Evolutionary conservation across 2,888 invertebrate genomes (phyloP).

Genomic region (Heliconius ethilla): DNA sequence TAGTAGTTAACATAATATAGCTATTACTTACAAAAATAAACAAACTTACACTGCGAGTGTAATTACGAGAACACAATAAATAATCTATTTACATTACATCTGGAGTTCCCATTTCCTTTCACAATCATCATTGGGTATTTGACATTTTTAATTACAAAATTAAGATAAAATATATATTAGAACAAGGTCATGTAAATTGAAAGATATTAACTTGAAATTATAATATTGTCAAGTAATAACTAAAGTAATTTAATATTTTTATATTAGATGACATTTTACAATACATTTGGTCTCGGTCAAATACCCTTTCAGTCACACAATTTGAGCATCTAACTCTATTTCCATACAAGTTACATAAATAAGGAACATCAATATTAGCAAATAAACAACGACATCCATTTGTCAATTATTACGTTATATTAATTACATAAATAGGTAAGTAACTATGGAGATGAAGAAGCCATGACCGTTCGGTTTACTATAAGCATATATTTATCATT

Average conservation of each 20-base stretch:
- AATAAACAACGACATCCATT: conserved; percentile 48
- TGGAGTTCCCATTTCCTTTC: conserved; percentile 29
- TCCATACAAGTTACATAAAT: conserved; percentile 39
- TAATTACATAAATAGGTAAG: conserved; percentile 47
- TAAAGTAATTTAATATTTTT: background rate
- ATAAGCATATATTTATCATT: conserved; percentile 49
- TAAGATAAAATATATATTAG: conserved; percentile 18
- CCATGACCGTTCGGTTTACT: conserved; percentile 45
- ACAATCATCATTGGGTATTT: conserved; percentile 13
- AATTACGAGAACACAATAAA: conserved; percentile 62
- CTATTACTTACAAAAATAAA: conserved; percentile 72
- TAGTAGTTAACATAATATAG: conserved; percentile 73
- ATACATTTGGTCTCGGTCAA: conserved; percentile 19
- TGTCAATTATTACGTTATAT: conserved; percentile 45
- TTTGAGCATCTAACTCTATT: conserved; percentile 43
- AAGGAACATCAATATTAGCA: conserved; percentile 50
- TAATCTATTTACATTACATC: conserved; percentile 59
- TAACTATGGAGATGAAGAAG: conserved; percentile 45
- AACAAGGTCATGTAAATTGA: background rate
- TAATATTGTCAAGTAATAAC: background rate
- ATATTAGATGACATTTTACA: background rate
- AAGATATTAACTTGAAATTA: background rate
- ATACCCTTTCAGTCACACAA: conserved; percentile 33
- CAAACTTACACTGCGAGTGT: conserved; percentile 59
- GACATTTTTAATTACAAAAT: background rate